These are phyloP conservation scores for Synchiropus splendidus DNA, from an alignment of 2,113 vertebrate species.

Conservation along the genomic window DNA sequence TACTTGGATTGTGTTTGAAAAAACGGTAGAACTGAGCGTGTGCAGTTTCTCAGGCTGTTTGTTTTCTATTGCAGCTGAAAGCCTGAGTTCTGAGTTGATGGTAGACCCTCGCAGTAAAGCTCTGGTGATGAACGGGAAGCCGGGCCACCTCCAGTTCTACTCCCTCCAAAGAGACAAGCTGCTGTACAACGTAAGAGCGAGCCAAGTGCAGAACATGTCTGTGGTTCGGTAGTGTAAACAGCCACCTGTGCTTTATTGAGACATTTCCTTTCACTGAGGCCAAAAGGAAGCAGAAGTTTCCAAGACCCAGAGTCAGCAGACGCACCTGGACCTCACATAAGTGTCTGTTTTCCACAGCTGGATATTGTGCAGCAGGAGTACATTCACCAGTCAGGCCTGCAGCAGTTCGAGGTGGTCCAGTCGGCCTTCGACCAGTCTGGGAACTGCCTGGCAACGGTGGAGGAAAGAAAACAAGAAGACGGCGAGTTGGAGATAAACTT, in stretches of 20 bases:
- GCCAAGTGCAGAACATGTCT: not conserved
- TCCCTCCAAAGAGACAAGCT: constrained; percentile 85
- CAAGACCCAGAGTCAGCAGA: not conserved
- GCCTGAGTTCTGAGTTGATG: constrained; percentile 73
- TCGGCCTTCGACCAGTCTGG: constrained; percentile 70
- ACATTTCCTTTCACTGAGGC: not conserved
- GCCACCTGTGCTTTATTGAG: too few relatives aligned
- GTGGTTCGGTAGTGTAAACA: too few relatives aligned
- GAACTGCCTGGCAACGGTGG: constrained; percentile 85
- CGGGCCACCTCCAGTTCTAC: constrained; percentile 96
- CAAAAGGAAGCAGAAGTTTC: not conserved
- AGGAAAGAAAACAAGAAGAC: constrained; percentile 70
- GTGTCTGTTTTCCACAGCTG: constrained; percentile 66
- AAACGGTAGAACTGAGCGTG: too few relatives aligned
- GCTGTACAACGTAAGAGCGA: constrained; percentile 81
- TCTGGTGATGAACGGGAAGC: constrained; percentile 89
- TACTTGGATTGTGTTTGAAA: too few relatives aligned
- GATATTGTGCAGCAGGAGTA: constrained; percentile 92
- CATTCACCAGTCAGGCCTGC: constrained; percentile 73
- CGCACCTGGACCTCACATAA: not conserved
- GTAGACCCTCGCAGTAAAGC: constrained; percentile 87
- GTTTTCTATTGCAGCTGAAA: constrained; percentile 59
- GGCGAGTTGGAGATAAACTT: constrained; percentile 74
- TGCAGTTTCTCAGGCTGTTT: not conserved
- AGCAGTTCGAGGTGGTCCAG: constrained; percentile 78